Evolutionary conservation across 2,888 invertebrate genomes (phyloP).

Genomic region (Clunio marinus): DNA sequence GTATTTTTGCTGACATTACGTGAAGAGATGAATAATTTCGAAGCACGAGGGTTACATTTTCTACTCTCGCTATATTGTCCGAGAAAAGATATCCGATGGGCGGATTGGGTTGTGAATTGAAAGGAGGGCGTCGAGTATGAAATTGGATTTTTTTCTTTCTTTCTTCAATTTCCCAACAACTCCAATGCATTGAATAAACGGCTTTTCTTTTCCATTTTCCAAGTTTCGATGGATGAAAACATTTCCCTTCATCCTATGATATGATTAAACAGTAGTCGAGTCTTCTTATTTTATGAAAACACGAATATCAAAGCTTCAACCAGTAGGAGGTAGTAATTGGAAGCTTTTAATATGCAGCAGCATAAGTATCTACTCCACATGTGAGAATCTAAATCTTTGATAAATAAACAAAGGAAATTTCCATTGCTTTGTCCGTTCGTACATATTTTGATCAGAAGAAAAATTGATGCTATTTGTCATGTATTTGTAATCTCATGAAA

Average conservation of each 20-base stretch:
- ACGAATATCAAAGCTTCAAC: constrained; percentile 9
- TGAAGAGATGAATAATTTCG: constrained; percentile 38
- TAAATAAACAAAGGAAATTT: neutral
- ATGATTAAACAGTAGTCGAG: constrained; percentile 33
- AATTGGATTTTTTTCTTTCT: constrained; percentile 32
- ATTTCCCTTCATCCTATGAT: constrained; percentile 23
- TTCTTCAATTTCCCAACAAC: constrained; percentile 5
- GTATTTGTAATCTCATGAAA: neutral
- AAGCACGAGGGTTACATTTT: constrained; percentile 25
- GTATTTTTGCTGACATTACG: constrained; percentile 36
- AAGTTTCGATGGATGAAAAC: neutral
- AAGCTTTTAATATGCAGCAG: neutral
- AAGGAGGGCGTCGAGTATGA: constrained; percentile 19
- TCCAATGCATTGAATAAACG: constrained; percentile 5
- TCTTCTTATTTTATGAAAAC: constrained; percentile 12
- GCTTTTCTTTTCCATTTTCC: neutral
- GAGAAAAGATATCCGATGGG: constrained; percentile 15
- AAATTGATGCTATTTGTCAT: constrained; percentile 4
- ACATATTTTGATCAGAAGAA: neutral
- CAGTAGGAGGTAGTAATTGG: too few relatives aligned
- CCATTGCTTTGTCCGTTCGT: neutral
- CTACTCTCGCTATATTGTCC: constrained; percentile 5
- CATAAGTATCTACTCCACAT: neutral
- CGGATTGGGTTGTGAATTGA: neutral
- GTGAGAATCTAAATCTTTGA: neutral